Conservation (phyloP, 2,113 vertebrate species). For the Notarius quadriscutis region DNA sequence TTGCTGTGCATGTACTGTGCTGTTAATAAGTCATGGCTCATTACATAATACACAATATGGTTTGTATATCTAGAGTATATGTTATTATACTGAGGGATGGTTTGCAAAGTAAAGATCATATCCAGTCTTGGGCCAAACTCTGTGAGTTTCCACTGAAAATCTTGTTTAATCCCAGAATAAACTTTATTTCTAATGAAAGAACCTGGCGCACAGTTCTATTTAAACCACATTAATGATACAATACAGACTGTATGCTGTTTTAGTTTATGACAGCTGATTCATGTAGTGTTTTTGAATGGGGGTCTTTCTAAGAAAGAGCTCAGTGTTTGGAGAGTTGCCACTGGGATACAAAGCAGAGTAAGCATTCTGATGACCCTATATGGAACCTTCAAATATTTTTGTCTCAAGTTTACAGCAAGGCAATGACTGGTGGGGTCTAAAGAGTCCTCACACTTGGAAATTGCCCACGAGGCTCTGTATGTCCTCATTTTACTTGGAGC, state of each 20-base stretch:
- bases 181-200: conserved; percentile 20
- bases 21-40: conserved; percentile 19
- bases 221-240: conserved; percentile 39
- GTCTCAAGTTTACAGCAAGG: conserved; percentile 62
- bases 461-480: conserved; percentile 51
- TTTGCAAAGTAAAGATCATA: neutral
- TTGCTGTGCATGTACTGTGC: neutral
- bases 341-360: conserved; percentile 73
- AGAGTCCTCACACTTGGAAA: conserved; percentile 42
- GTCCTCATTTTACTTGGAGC: conserved; percentile 57
- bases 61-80: neutral
- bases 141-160: neutral
- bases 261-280: conserved; percentile 39
- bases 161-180: conserved; percentile 42
- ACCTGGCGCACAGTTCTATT: conserved; percentile 21
- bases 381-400: conserved; percentile 66
- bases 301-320: conserved; percentile 60
- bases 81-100: neutral
- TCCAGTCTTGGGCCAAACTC: neutral
- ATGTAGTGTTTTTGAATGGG: conserved; percentile 58
- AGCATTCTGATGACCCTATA: conserved; percentile 70
- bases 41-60: neutral
- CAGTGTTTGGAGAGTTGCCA: conserved; percentile 73
- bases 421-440: conserved; percentile 53
- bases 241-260: conserved; percentile 18